Conservation (phyloP, 2,113 vertebrate genomes). For the Odontesthes bonariensis region DNA sequence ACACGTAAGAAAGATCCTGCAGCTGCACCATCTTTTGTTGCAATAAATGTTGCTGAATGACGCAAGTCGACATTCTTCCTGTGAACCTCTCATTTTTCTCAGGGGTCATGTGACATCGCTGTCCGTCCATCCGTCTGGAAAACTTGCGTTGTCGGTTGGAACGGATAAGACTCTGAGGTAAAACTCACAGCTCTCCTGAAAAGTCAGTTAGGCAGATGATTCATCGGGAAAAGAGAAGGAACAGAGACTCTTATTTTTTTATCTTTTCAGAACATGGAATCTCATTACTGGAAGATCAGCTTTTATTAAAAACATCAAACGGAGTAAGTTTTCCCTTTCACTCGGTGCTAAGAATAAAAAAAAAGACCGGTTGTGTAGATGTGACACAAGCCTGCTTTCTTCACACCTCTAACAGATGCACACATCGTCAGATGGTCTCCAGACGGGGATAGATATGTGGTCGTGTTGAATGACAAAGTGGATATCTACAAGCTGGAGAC, state of each 20-base stretch:
- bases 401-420: slow-evolving; percentile 82
- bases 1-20: slow-evolving; percentile 84
- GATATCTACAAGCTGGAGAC: slow-evolving; percentile 90
- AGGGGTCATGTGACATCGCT: slow-evolving; percentile 93
- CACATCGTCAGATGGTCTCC: slow-evolving; percentile 95
- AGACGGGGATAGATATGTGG: slow-evolving; percentile 88
- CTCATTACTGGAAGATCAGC: slow-evolving; percentile 93
- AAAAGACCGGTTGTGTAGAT: not conserved
- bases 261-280: slow-evolving; percentile 92
- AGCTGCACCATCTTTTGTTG: not conserved
- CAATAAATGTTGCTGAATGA: not conserved
- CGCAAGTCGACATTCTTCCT: not conserved
- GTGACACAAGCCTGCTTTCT: fast-evolving
- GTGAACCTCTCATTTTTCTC: slow-evolving; percentile 12
- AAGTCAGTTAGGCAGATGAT: fast-evolving
- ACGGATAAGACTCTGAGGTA: slow-evolving; percentile 96
- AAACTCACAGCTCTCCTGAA: not conserved
- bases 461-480: slow-evolving; percentile 84
- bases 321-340: slow-evolving; percentile 85
- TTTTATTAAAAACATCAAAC: slow-evolving; percentile 97
- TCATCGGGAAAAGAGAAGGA: fast-evolving
- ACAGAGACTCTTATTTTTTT: not conserved
- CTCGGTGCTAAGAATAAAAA: not conserved
- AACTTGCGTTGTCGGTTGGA: slow-evolving; percentile 94
- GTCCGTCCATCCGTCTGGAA: slow-evolving; percentile 96